These are phyloP conservation scores for Trematomus loennbergii DNA, from an alignment of 2,113 vertebrate genomes.

Conservation along the genomic window DNA sequence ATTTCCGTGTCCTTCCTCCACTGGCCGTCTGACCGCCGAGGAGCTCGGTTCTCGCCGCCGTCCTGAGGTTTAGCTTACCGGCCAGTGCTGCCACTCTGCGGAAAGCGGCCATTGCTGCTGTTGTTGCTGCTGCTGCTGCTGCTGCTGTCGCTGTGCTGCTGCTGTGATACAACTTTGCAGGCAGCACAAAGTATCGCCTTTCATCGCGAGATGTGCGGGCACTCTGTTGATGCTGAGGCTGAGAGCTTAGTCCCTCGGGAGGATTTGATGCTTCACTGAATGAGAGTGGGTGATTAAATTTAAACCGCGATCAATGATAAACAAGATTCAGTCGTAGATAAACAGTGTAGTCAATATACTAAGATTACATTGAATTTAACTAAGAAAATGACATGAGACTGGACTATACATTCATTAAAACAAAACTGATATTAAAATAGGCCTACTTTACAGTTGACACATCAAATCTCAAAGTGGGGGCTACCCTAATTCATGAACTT, in stretches of 20 bases:
- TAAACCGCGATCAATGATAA: conserved; percentile 20
- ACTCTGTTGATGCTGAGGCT: conserved; percentile 36
- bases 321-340: neutral
- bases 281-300: conserved; percentile 2
- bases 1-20: conserved; percentile 27
- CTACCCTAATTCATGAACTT: neutral
- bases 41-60: conserved; percentile 47
- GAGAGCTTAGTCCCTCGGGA: neutral
- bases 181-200: conserved; percentile 62
- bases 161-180: conserved; percentile 54
- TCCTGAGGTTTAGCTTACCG: conserved; percentile 54
- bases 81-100: conserved; percentile 75
- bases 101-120: conserved; percentile 82
- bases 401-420: neutral
- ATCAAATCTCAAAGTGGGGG: neutral
- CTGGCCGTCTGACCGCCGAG: conserved; percentile 10
- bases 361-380: neutral
- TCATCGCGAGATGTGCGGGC: conserved; percentile 79
- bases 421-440: neutral
- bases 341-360: neutral
- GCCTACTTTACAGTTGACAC: neutral
- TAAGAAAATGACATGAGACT: neutral
- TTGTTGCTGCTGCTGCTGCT: conserved; percentile 44
- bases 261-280: conserved; percentile 23
- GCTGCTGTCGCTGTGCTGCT: conserved; percentile 42